These are phyloP conservation scores for Laothoe populi DNA, from an alignment of 2,888 invertebrate species.

Conservation along the genomic window DNA sequence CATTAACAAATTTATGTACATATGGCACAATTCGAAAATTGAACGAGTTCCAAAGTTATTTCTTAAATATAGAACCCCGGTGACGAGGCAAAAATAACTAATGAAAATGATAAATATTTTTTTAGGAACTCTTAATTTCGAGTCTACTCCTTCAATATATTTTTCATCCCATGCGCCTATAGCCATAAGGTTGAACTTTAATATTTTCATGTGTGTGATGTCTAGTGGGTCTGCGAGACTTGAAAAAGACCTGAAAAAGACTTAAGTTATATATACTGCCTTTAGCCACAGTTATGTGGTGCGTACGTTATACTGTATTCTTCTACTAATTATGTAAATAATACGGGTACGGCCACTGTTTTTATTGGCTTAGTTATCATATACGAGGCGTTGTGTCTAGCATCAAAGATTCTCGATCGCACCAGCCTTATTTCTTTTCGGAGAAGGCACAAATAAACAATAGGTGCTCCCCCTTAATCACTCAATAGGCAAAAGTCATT, in stretches of 20 bases:
- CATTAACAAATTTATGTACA: slow-evolving; percentile 34
- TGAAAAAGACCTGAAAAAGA: slow-evolving; percentile 11
- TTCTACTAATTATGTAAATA: no score
- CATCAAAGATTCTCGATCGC: no score
- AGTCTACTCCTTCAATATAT: neutral
- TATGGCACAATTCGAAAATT: slow-evolving; percentile 36
- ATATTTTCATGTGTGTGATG: slow-evolving; percentile 8
- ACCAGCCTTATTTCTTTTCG: no score
- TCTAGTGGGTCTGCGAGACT: neutral
- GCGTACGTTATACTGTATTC: no score
- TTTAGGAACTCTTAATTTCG: slow-evolving; percentile 2
- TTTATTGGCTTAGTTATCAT: no score
- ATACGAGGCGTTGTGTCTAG: no score
- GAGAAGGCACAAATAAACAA: no score
- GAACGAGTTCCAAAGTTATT: slow-evolving; percentile 8
- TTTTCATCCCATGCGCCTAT: slow-evolving; percentile 12
- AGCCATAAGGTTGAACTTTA: neutral
- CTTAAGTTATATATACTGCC: neutral
- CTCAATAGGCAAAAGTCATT: no score
- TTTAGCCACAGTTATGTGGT: neutral
- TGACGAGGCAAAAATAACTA: neutral
- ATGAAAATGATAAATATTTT: neutral
- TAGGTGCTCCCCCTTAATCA: no score
- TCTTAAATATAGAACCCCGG: neutral
- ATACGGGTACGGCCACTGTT: no score